Conservation (phyloP, 64 coral and sea anemone species). For the Exaiptasia diaphana region DNA sequence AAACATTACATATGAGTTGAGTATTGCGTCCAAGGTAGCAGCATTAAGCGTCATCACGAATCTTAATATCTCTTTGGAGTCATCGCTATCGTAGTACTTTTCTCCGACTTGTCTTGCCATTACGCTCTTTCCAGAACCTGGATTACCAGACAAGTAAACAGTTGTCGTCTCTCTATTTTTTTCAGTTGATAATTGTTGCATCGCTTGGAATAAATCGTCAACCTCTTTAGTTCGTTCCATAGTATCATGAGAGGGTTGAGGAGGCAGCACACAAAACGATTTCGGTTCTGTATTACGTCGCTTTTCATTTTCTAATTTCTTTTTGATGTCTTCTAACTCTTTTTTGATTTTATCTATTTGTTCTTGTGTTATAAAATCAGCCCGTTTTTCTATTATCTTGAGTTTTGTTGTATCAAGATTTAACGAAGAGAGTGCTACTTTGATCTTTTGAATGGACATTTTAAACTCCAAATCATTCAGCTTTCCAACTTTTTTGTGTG, state of each 20-base stretch:
- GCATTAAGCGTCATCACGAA: conserved; percentile 36
- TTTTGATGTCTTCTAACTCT: neutral
- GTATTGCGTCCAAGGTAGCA: neutral
- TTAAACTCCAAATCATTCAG: conserved; percentile 27
- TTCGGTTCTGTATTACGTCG: neutral
- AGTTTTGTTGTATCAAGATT: neutral
- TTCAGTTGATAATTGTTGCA: neutral
- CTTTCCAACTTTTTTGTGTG: conserved; percentile 12
- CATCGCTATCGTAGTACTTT: neutral
- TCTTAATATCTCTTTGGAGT: neutral
- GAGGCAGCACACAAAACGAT: conserved; percentile 32
- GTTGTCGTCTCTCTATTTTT: neutral
- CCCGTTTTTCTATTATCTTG: conserved; percentile 1
- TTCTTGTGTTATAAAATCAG: neutral
- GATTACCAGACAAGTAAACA: conserved; percentile 8
- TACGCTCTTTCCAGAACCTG: neutral
- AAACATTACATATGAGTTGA: conserved; percentile 38
- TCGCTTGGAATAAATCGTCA: neutral
- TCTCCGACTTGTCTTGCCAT: conserved; percentile 13
- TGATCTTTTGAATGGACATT: conserved; percentile 6
- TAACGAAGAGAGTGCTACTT: neutral
- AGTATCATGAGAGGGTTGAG: conserved; percentile 19
- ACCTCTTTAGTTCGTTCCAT: conserved; percentile 11
- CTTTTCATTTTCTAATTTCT: conserved; percentile 20
- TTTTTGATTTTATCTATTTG: conserved; percentile 1